Evolutionary conservation across 1,140 invertebrate genomes (phyloP), one percentile per base, ranked within the genome.

Genomic region (Thaumatotibia leucotreta): DNA sequence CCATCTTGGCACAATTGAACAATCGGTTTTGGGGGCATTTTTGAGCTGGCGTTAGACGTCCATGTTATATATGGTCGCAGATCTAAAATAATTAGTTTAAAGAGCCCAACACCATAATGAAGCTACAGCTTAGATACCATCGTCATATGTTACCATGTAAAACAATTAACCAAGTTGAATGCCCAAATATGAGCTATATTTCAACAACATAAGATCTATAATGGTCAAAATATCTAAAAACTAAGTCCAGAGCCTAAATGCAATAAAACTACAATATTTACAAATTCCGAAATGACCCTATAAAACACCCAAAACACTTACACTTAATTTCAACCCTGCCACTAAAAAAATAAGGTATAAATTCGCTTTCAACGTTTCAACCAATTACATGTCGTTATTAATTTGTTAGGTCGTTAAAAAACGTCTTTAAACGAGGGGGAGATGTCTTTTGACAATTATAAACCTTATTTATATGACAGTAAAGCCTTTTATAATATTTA

Each of bases 371-470:
- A 6, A 8, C 14, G 4, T 20, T 17, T 1, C 14, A 14, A 58
- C 52, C 52, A 58, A 62, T 62, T 62, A 62, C 35, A 32, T 17
- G 22, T 62, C 22, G 61, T 62, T 62, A 62, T 62, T 62, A 62
- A 62, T 62, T 62, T 62, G 31, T 62, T 62, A 62, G 61, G 33
- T 35, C 61, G 32, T 62, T 62, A 62, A 62, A 61, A 62, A 32
- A 39, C 61, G 33, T 39, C 33, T 62, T 33, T 22, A 62, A 62
- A 62, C 8, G 9, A 22, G 31, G 61, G 61, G 61, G 33, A 23
- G 29, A 33, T 0, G 10, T 31, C 8, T 0, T 5, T 35, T 22
- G 2, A 6, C 2, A 62, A n/a, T 35, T 22, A 6, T 62, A 22
- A 23, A 17, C 33, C 33, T 20, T 62, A 62, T 33, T 10, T 6